Percentiles rank a stretch among this genome's conserved stretches.
Conservation (phyloP, 2,888 invertebrate genomes). For the Drosophila atroscutellata region DNA sequence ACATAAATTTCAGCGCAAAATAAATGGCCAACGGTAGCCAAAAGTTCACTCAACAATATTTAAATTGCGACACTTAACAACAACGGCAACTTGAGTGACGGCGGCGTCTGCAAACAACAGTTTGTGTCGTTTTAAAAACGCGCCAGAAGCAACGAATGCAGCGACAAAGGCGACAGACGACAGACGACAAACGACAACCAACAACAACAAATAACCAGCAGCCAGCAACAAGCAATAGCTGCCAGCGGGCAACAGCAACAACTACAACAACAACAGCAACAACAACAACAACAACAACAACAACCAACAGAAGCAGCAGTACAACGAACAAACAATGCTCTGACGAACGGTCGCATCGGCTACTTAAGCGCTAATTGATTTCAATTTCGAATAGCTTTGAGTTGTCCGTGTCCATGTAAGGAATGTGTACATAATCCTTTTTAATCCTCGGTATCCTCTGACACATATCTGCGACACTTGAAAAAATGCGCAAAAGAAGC, state of each 20-base stretch:
- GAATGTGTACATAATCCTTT: not conserved
- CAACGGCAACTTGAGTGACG: conserved; percentile 29
- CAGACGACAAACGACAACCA: conserved; percentile 45
- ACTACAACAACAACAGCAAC: not conserved
- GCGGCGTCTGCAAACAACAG: conserved; percentile 78
- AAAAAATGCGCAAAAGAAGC: not conserved
- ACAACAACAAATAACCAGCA: conserved; percentile 37
- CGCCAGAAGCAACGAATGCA: conserved; percentile 73
- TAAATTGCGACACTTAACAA: conserved; percentile 77
- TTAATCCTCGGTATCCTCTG: not conserved
- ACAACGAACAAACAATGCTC: conserved; percentile 32
- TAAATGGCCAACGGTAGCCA: conserved; percentile 79
- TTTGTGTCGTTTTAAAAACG: conserved; percentile 77
- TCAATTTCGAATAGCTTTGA: not conserved
- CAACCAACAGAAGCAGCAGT: not conserved
- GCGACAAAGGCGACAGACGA: conserved; percentile 59
- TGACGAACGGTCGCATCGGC: not conserved
- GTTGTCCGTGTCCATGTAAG: not conserved
- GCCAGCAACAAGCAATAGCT: conserved; percentile 9
- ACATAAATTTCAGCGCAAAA: conserved; percentile 77
- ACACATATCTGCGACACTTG: not conserved
- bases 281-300: conserved; percentile 2
- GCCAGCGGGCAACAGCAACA: not conserved
- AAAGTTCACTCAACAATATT: conserved; percentile 80
- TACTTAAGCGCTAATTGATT: not conserved